phyloP scores from a whole-genome alignment of 2,113 vertebrate species.

The Tretioscincus oriximinensis region DNA sequence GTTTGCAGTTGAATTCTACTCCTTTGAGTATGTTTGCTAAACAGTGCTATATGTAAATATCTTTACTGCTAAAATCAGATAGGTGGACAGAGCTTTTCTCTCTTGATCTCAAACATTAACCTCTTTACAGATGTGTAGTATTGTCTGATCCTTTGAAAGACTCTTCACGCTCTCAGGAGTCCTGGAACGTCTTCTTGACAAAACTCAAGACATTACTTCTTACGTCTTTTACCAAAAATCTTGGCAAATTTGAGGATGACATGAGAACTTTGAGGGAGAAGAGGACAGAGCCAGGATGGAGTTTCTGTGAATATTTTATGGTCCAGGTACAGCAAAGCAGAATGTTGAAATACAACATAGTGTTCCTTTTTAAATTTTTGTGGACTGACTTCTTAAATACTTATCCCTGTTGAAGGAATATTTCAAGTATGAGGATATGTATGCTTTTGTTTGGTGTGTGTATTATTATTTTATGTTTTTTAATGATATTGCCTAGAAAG shows the following conservation, averaged over 20 bases:
- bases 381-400: too few species aligned
- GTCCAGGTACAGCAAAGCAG: conserved; percentile 84
- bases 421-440: too few species aligned
- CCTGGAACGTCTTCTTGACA: conserved; percentile 94
- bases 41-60: too few species aligned
- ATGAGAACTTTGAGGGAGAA: conserved; percentile 97
- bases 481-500: too few species aligned
- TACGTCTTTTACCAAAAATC: conserved; percentile 98
- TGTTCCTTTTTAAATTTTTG: not conserved
- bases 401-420: too few species aligned
- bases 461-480: too few species aligned
- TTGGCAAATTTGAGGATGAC: conserved; percentile 96
- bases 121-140: conserved; percentile 87
- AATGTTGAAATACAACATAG: not conserved
- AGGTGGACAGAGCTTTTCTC: too few species aligned
- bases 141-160: conserved; percentile 95
- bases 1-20: too few species aligned
- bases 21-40: too few species aligned
- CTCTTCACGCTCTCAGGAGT: conserved; percentile 96
- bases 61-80: too few species aligned
- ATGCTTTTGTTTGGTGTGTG: too few species aligned
- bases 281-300: conserved; percentile 96
- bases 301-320: conserved; percentile 99
- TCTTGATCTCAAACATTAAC: conserved; percentile 4
- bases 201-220: conserved; percentile 95